A percentile compares a stretch with the other conserved stretches of the same genome.
phyloP scores from a whole-genome alignment of 1,140 invertebrate species.

The Drosophila takahashii region DNA sequence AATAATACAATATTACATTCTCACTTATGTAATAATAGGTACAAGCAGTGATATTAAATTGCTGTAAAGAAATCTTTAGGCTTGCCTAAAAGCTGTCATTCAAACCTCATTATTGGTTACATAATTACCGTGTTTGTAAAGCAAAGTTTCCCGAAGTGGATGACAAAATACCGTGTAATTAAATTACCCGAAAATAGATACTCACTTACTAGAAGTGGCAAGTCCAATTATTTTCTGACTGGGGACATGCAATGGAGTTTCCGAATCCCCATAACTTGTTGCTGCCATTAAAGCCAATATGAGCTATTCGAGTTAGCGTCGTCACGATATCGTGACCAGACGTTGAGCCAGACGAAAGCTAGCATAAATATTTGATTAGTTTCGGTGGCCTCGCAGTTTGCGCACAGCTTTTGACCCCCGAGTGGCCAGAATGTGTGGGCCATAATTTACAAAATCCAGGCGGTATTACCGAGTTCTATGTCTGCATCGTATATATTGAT shows the following conservation, averaged over 20 bases:
- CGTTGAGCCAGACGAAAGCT: conserved; percentile 49
- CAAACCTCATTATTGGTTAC: background rate
- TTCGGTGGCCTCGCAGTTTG: conserved; percentile 10
- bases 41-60: background rate
- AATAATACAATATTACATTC: background rate
- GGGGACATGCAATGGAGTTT: conserved; percentile 19
- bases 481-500: conserved; percentile 30
- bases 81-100: background rate
- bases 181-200: conserved; percentile 22
- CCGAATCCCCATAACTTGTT: conserved; percentile 24
- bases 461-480: background rate
- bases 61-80: background rate
- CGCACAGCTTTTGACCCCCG: conserved; percentile 19
- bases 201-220: background rate
- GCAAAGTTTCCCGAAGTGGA: background rate
- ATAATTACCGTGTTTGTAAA: background rate
- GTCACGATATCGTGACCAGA: conserved; percentile 57
- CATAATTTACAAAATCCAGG: conserved; percentile 19
- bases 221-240: conserved; percentile 16
- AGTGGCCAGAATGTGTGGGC: conserved; percentile 24
- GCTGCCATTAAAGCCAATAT: conserved; percentile 15
- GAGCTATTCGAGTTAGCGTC: conserved; percentile 28
- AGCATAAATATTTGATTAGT: conserved; percentile 63
- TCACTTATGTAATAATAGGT: no score
- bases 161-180: conserved; percentile 16